These are phyloP conservation scores for Etheostoma cragini DNA, from an alignment of 2,113 vertebrate species.

Conservation along the genomic window DNA sequence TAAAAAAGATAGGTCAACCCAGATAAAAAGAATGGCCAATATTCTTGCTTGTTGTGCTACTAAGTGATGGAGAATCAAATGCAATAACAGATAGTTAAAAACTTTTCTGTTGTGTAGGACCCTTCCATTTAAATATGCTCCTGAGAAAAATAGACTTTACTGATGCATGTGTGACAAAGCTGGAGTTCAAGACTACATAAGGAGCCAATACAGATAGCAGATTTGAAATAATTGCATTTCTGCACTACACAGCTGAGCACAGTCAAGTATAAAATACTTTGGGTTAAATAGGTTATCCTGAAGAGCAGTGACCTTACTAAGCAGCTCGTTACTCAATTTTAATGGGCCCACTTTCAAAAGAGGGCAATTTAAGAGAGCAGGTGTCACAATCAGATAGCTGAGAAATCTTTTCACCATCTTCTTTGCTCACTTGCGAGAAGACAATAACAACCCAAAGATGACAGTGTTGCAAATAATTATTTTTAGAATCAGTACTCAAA, in stretches of 20 bases:
- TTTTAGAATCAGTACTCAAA: not conserved
- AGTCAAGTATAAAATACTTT: constrained; percentile 13
- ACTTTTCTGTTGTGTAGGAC: not conserved
- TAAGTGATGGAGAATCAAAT: not conserved
- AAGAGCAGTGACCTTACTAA: constrained; percentile 5
- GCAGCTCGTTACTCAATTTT: constrained; percentile 4
- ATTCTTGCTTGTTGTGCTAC: not conserved
- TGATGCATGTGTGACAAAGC: not conserved
- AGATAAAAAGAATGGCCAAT: no score
- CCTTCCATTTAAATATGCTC: not conserved
- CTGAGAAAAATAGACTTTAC: constrained; percentile 2
- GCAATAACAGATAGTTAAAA: not conserved
- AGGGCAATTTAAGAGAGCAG: not conserved
- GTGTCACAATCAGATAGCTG: constrained; percentile 2
- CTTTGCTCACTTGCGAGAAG: not conserved
- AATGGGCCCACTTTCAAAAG: constrained; percentile 8
- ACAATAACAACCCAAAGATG: not conserved
- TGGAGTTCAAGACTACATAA: not conserved
- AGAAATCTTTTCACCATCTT: constrained; percentile 7
- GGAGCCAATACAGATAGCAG: not conserved
- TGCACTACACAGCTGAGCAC: not conserved
- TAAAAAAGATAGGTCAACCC: no score
- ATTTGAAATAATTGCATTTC: constrained; percentile 16
- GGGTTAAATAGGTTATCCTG: constrained; percentile 2
- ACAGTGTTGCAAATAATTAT: not conserved